phyloP scores from a whole-genome alignment of 2,888 invertebrate genomes.

The Halictus ligatus region DNA sequence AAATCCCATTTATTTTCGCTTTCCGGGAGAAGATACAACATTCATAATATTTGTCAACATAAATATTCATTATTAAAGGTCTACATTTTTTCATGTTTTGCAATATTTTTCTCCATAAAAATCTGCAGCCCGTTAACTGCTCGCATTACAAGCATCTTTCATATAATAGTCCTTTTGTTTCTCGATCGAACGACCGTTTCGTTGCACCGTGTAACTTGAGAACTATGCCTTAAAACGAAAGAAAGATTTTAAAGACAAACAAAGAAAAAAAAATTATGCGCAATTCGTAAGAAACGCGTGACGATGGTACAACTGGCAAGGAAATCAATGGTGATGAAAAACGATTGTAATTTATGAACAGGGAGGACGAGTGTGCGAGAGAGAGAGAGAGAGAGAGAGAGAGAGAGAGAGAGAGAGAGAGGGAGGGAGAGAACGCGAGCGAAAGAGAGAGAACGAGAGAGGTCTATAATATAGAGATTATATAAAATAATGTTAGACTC shows the following conservation, averaged over 20 bases:
- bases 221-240: slow-evolving; percentile 62
- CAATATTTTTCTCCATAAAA: not conserved
- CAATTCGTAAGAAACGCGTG: slow-evolving; percentile 51
- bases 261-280: not conserved
- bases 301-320: slow-evolving; percentile 59
- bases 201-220: slow-evolving; percentile 41
- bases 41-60: too few species aligned
- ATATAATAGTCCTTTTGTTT: not conserved
- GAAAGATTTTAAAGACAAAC: slow-evolving; percentile 38
- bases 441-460: slow-evolving; percentile 5
- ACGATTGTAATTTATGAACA: slow-evolving; percentile 48
- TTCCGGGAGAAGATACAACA: not conserved
- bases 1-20: not conserved
- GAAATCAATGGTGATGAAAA: slow-evolving; percentile 58
- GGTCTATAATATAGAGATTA: slow-evolving; percentile 38
- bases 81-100: too few species aligned
- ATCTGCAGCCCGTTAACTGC: not conserved
- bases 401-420: not conserved
- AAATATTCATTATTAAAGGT: too few species aligned
- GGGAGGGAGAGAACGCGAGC: not conserved
- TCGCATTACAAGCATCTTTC: not conserved
- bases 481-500: slow-evolving; percentile 47
- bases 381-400: not conserved
- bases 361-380: slow-evolving; percentile 9
- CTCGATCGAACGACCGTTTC: not conserved